Conservation (phyloP, 2,888 invertebrate species). For the Caenorhabditis sp. region DNA sequence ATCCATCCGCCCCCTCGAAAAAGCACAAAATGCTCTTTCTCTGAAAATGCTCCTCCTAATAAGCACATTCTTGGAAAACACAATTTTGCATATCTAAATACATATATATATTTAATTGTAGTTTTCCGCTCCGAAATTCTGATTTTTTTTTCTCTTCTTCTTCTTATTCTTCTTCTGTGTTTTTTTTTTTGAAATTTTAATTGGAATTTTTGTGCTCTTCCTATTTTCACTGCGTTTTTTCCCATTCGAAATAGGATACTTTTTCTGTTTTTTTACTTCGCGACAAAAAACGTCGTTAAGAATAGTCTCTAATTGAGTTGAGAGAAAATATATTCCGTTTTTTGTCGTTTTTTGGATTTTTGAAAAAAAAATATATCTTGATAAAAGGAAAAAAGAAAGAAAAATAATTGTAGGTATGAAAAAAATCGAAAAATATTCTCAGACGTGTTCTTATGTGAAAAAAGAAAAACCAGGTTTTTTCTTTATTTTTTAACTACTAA, state of each 20-base stretch:
- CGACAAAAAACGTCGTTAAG: not conserved
- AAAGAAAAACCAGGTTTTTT: not conserved
- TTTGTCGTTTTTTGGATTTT: not conserved
- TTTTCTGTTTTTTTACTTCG: not conserved
- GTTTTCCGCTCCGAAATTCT: not conserved
- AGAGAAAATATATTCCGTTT: too few species aligned
- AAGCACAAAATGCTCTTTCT: too few species aligned
- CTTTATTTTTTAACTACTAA: not conserved
- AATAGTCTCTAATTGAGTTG: not conserved
- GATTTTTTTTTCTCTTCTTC: too few species aligned
- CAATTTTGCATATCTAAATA: too few species aligned
- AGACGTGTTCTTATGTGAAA: not conserved
- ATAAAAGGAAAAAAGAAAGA: too few species aligned
- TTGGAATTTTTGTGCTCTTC: not conserved
- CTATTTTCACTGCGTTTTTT: not conserved
- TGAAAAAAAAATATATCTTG: not conserved
- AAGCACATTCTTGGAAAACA: too few species aligned
- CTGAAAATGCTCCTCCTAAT: too few species aligned
- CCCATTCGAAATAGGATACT: not conserved
- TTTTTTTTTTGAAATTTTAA: not conserved
- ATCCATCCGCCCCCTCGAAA: too few species aligned
- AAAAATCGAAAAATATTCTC: not conserved
- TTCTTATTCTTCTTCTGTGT: too few species aligned
- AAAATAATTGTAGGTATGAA: not conserved
- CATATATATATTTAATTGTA: not conserved